Conservation (phyloP, 1,140 invertebrate species). For the Spodoptera frugiperda region DNA sequence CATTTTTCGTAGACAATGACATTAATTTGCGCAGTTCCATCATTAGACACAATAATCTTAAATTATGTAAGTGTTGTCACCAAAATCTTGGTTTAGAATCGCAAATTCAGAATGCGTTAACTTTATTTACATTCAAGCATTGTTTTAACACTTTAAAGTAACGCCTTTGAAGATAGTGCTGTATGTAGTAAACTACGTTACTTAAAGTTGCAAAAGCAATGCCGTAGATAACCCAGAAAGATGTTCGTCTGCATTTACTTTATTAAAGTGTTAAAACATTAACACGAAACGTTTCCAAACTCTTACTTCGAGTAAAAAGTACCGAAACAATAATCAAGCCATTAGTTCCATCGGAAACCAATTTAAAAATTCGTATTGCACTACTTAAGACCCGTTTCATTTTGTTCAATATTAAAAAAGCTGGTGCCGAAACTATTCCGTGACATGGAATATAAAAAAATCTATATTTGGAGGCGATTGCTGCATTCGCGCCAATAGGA, state of each 20-base stretch:
- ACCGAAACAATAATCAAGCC: conserved; percentile 44
- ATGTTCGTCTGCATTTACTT: neutral
- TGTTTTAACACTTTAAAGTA: conserved; percentile 23
- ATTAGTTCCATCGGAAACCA: conserved; percentile 45
- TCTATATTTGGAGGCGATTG: conserved; percentile 75
- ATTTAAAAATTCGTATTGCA: conserved; percentile 51
- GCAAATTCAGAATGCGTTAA: neutral
- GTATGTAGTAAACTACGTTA: neutral
- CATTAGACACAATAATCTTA: conserved; percentile 37
- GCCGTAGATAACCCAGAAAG: conserved; percentile 7
- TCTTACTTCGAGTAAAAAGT: conserved; percentile 22
- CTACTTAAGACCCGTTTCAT: conserved; percentile 50
- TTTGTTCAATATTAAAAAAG: conserved; percentile 51
- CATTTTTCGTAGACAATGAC: conserved; percentile 41
- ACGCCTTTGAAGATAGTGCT: conserved; percentile 1
- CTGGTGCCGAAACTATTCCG: conserved; percentile 52
- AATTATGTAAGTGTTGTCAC: conserved; percentile 39
- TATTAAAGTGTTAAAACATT: neutral
- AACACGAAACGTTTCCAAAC: conserved; percentile 18
- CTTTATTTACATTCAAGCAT: conserved; percentile 17
- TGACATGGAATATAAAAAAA: conserved; percentile 69
- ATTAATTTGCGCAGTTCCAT: conserved; percentile 35
- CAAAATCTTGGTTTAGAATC: conserved; percentile 3
- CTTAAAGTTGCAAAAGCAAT: conserved; percentile 24
- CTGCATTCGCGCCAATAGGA: conserved; percentile 72